Base-by-base conservation (phyloP, 2,888 invertebrate species). In the Xestia xanthographa region DNA sequence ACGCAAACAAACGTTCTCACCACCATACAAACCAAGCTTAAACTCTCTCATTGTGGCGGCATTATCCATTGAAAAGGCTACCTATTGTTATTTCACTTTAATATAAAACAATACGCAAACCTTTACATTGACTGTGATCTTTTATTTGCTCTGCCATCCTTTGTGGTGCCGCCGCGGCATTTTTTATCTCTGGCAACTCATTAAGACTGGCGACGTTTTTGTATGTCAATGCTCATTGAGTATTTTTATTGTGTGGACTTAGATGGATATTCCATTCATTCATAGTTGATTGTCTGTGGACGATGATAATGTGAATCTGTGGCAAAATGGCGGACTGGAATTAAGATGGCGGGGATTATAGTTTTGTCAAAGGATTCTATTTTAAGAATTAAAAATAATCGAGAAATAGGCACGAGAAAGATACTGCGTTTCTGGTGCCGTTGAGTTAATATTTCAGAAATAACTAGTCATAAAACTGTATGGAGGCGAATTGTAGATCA, bases 71-170 rank as follows among this genome's bases (percentile, higher is more conserved):
- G 96, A 96, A 96, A 88, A 93, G 91, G 94, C 96, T 96, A 96
- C 96, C 96, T 96, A 96, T 96, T 96, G 96, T 96, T 96, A 89
- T 96, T 95, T 95, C 96, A 95, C 91, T 94, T 96, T 94, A 94
- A 95, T 96, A 95, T 96, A 96, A 96, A 95, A 96, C 96, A 96
- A 96, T 96, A 95, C 95, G 93, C 94, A 92, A 92, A 93, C 93
- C 92, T 94, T 95, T 92, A 95, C 94, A 92, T 93, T 91, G 92
- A 89, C 88, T 85, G 88, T 86, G 86, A 89, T 93, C 94, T 95
- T 96, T 96, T 95, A 95, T 95, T 95, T 95, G 93, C 91, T 89
- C 87, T 91, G 88, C 82, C 75, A 77, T 80, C 91, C 96, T 96
- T 96, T 96, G 95, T 93, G 86, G 81, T 76, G 93, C 96, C 95